Evolutionary conservation across 2,797 vertebrate genomes (phyloP), one percentile per base, ranked within the genome.

Genomic region (Sebastes matsubarae): DNA sequence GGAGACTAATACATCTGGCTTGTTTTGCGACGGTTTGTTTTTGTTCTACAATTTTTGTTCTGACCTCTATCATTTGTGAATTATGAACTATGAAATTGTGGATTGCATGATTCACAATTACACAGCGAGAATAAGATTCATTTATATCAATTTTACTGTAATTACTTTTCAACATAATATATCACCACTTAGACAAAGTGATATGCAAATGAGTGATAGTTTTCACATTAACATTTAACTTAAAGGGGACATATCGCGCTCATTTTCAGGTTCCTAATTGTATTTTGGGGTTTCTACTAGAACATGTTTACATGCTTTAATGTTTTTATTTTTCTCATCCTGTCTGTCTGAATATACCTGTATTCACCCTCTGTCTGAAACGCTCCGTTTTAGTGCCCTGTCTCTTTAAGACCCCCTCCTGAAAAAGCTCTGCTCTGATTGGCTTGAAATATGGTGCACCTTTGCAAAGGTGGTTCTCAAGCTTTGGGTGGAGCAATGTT

Each of bases 1-100:
- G 77, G 78, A 87, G 82, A 84, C 87, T 84, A 86, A 87, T 87
- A 72, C 68, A 84, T 77, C 16, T 27, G 71, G 66, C 80, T 89
- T 84, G 65, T 78, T 38, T 59, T 54, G 69, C 57, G 30, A 52
- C 57, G 22, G 20, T 59, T 55, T 72, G 50, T 71, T 84, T 76
- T 81, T 61, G 16, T 64, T 78, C 32, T 42, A 7, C 22, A 29
- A n/a, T 66, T 74, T 74, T 63, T 59, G 18, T 59, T 78, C 27
- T 82, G 57, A 80, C 46, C 59, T 57, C 20, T 16, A 5, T 82
- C 57, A 50, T 68, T 54, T 36, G 18, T 25, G 24, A 25, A 25
- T n/a, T 2, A 32, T 59, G 57, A 27, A 58, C 25, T 61, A 11
- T 11, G 59, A 32, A 54, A 54, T 30, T 13, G 18, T 68, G 46